A percentile compares a stretch with the other conserved stretches of the same genome.
phyloP scores from a whole-genome alignment of 2,888 invertebrate genomes.

The Candidula unifasciata region DNA sequence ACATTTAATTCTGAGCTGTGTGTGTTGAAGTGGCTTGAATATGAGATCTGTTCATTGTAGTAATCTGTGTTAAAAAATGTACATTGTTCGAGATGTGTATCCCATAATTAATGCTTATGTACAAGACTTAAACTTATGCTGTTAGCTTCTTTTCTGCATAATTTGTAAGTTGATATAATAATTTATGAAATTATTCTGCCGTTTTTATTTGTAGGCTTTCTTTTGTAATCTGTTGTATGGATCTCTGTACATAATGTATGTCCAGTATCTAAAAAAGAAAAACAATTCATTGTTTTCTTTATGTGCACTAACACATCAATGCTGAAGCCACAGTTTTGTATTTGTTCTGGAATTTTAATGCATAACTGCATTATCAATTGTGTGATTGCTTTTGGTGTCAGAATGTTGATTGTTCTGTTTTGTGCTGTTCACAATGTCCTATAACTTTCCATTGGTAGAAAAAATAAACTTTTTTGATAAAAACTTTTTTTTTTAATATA shows the following conservation, averaged over 20 bases:
- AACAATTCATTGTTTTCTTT: not conserved
- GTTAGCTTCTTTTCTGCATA: not conserved
- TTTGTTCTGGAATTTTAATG: not conserved
- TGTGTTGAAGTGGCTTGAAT: no score
- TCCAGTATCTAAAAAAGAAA: not conserved
- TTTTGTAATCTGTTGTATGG: not conserved
- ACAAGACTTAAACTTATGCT: not conserved
- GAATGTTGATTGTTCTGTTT: not conserved
- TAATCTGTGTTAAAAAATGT: no score
- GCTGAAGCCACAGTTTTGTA: not conserved
- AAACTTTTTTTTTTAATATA: no score
- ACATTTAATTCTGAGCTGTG: no score
- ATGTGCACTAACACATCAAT: conserved; percentile 1
- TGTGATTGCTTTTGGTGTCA: not conserved
- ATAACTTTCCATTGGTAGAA: no score
- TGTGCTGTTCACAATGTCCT: not conserved
- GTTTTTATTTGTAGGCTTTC: not conserved
- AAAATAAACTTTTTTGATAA: no score
- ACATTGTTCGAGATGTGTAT: no score
- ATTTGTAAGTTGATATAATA: not conserved
- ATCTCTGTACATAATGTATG: not conserved
- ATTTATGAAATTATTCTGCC: not conserved
- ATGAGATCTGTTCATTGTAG: no score
- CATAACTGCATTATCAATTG: not conserved
- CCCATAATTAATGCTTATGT: no score